Conservation (phyloP, 2,797 vertebrate species). For the Coluber constrictor region DNA sequence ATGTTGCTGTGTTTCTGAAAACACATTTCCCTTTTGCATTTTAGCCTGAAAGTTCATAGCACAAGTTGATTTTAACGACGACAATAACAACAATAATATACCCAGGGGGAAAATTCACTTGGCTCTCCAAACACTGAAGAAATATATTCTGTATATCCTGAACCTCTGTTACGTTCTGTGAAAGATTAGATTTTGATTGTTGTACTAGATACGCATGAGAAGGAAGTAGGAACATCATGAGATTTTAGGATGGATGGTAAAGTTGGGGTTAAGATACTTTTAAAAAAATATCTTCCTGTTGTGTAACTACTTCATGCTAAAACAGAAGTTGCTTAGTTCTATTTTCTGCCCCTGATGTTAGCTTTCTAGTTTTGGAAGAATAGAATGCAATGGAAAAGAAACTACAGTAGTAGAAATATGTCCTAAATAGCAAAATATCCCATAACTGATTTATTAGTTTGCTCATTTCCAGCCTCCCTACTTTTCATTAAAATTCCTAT, state of each 20-base stretch:
- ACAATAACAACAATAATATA: background rate
- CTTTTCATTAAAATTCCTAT: background rate
- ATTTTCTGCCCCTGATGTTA: background rate
- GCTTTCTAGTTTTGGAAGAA: background rate
- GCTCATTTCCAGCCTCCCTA: background rate
- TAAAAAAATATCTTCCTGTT: background rate
- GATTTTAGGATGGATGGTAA: background rate
- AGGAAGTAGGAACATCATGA: background rate
- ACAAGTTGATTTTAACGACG: background rate
- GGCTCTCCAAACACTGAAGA: slow-evolving; percentile 19
- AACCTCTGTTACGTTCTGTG: background rate
- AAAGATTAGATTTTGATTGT: background rate
- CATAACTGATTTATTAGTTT: background rate
- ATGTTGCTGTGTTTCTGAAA: slow-evolving; percentile 73
- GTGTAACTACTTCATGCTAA: background rate
- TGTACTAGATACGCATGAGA: background rate
- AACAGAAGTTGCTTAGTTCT: background rate
- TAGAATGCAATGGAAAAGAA: background rate
- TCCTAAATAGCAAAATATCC: background rate
- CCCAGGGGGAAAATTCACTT: slow-evolving; percentile 7
- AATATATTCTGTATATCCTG: slow-evolving; percentile 19
- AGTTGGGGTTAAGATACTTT: too few species aligned
- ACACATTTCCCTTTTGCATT: slow-evolving; percentile 53
- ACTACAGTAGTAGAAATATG: background rate
- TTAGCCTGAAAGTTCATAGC: slow-evolving; percentile 40